Evolutionary conservation across 2,113 vertebrate genomes (phyloP).

Genomic region (Pomatostomus ruficeps): DNA sequence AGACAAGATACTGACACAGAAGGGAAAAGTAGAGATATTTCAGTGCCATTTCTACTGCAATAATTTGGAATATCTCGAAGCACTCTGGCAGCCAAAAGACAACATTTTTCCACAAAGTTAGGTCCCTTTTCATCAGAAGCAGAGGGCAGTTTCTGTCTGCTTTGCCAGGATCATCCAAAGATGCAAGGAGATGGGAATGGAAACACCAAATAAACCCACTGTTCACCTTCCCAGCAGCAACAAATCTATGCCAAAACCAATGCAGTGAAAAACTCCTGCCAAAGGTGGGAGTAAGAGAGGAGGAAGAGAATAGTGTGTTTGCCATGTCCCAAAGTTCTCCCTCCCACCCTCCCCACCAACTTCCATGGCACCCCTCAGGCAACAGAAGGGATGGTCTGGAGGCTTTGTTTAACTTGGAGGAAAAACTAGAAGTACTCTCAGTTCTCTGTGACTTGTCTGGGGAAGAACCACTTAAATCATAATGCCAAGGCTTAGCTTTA

Average conservation of each 20-base stretch:
- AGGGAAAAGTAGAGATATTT: neutral
- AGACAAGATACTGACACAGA: neutral
- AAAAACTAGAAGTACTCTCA: neutral
- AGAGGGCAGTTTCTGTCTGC: neutral
- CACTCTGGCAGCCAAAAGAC: neutral
- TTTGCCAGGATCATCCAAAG: neutral
- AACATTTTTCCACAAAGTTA: neutral
- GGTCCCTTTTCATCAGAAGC: neutral
- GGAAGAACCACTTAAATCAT: neutral
- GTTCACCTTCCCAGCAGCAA: neutral
- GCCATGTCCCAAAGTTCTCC: neutral
- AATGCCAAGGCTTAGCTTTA: neutral
- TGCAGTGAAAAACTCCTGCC: neutral
- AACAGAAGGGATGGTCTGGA: neutral
- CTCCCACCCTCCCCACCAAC: neutral
- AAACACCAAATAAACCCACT: neutral
- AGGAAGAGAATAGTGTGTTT: neutral
- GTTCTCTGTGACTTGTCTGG: neutral
- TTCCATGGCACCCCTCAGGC: neutral
- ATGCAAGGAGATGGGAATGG: neutral
- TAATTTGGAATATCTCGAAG: neutral
- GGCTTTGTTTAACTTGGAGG: neutral
- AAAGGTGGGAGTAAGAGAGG: neutral
- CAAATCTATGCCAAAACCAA: neutral
- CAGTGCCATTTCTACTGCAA: neutral